phyloP scores from a whole-genome alignment of 30 jellyfish, hydroid and myxozoan genomes.

The Turritopsis dohrnii region DNA sequence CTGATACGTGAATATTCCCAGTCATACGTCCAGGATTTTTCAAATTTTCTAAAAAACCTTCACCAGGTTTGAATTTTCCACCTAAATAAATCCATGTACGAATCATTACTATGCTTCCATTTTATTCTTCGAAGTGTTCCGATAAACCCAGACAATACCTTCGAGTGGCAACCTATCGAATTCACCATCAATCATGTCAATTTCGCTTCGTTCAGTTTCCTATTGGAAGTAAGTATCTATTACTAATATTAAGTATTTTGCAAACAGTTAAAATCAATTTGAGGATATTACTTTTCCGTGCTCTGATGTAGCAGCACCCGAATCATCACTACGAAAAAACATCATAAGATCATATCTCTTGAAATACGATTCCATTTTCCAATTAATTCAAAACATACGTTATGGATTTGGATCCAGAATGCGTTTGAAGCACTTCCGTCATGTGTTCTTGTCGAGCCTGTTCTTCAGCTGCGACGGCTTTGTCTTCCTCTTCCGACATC shows the following conservation, averaged over 20 bases:
- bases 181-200: not conserved
- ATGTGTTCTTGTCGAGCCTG: conserved; percentile 42
- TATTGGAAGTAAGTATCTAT: not conserved
- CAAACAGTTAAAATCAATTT: not conserved
- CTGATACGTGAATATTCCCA: conserved; percentile 47
- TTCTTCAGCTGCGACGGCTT: conserved; percentile 60
- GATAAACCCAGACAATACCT: not conserved
- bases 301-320: not conserved
- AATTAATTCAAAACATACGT: not conserved
- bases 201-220: conserved; percentile 26
- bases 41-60: conserved; percentile 53
- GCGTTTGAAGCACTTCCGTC: conserved; percentile 39
- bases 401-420: conserved; percentile 18
- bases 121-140: no score
- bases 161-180: not conserved
- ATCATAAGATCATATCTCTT: not conserved
- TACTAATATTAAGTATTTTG: not conserved
- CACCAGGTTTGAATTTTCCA: conserved; percentile 43
- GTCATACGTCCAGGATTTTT: conserved; percentile 80
- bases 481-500: conserved; percentile 46
- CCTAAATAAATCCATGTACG: no score
- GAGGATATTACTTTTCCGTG: not conserved
- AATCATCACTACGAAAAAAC: not conserved
- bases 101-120: no score
- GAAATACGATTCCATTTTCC: not conserved